phyloP scores from a whole-genome alignment of 1,140 invertebrate genomes.

The Platyscapa corneri region DNA sequence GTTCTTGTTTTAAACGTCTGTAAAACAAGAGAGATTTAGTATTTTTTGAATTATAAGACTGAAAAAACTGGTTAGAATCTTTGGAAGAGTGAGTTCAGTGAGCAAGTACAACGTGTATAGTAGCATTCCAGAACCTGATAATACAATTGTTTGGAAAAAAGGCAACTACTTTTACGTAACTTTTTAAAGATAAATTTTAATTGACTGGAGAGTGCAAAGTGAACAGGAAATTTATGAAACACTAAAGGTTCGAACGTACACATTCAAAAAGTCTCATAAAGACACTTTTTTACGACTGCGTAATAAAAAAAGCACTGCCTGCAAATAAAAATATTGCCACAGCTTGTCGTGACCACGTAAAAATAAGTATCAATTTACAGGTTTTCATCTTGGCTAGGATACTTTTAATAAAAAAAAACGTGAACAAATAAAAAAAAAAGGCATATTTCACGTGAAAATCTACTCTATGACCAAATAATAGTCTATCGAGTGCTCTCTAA shows the following conservation, averaged over 20 bases:
- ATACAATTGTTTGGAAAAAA: constrained; percentile 4
- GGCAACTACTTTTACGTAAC: not conserved
- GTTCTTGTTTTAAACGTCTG: constrained; percentile 7
- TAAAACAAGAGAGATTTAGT: constrained; percentile 20
- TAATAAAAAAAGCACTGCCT: constrained; percentile 34
- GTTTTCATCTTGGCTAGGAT: constrained; percentile 23
- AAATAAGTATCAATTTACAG: constrained; percentile 24
- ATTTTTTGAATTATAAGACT: constrained; percentile 55
- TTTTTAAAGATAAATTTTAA: constrained; percentile 20
- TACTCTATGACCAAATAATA: constrained; percentile 1
- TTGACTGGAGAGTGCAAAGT: constrained; percentile 7
- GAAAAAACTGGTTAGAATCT: constrained; percentile 39
- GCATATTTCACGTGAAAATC: not conserved
- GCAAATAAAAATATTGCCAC: constrained; percentile 7
- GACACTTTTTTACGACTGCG: constrained; percentile 29
- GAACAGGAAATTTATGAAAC: constrained; percentile 12
- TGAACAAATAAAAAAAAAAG: not conserved
- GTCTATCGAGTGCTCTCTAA: constrained; percentile 5
- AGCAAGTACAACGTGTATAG: constrained; percentile 5
- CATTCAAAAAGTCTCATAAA: constrained; percentile 37
- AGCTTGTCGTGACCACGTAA: constrained; percentile 23
- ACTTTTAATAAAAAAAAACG: not conserved
- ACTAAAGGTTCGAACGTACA: not conserved
- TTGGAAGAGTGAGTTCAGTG: constrained; percentile 26
- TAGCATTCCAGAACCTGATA: constrained; percentile 39